Evolutionary conservation across 1,140 invertebrate species (phyloP), one percentile per base, ranked within the genome.

Genomic region (Homalodisca vitripennis): DNA sequence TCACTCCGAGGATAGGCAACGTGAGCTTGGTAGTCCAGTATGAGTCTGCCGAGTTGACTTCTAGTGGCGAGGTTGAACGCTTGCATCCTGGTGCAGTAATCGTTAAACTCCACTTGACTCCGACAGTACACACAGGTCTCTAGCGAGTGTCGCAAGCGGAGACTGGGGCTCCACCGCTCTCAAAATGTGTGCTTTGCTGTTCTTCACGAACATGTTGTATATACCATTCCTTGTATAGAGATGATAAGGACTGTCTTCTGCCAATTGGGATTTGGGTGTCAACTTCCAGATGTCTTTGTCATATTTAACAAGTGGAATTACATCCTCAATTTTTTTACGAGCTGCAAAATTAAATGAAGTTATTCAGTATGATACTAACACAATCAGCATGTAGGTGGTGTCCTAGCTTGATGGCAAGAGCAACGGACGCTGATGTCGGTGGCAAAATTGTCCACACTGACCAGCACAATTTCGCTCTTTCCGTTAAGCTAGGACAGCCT

Each of bases 161-260:
- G 79, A 20, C 84, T 55, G 83, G 60, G 90, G 90, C 75, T 93
- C 91, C 13, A 89, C 84, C 17, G 87, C 89, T 63, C 89, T 81
- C 73, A 93, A 82, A n/a, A 87, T 77, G 77, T 91, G 88, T 1
- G 91, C 60, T 64, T 85, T 79, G 69, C 82, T 82, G 70, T 81
- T 82, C 31, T 81, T 78, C 6, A 89, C 75, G 73, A 91, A 91
- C 80, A 92, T 84, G 53, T 86, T 82, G 71, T 86, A 88, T 17
- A 91, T 73, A 69, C 85, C 84, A 22, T 80, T 77, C 0, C 53
- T 75, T 71, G 72, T 57, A 22, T 72, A 64, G 20, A 47, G 67
- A 1, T 65, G 51, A 2, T 68, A 55, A 29, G 72, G 71, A 30
- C 68, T 55, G 22, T 46, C 24, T 51, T 63, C 24, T 0, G 53